Conservation (phyloP, 92 coral and sea anemone species). For the Palythoa caribaeorum region DNA sequence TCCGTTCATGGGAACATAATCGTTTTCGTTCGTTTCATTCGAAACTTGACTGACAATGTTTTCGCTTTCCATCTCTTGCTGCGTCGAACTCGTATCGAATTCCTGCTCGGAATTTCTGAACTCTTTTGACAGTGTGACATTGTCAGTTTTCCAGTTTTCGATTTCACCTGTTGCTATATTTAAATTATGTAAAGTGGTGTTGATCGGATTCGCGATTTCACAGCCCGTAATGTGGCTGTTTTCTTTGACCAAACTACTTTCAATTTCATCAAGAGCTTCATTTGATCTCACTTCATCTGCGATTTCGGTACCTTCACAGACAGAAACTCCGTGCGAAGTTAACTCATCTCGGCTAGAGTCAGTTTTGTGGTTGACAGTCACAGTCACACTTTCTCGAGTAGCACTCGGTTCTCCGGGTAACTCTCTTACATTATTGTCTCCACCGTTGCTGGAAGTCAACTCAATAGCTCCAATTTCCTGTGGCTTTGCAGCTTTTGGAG, state of each 20-base stretch:
- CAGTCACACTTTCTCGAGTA: conserved; percentile 1
- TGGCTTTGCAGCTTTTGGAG: neutral
- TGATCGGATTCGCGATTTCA: conserved; percentile 31
- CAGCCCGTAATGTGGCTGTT: conserved; percentile 10
- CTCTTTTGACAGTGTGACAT: neutral
- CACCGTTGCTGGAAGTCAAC: neutral
- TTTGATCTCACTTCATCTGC: neutral
- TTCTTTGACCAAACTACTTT: neutral
- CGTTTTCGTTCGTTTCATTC: conserved; percentile 36
- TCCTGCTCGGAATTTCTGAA: neutral
- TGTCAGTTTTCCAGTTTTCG: conserved; percentile 26
- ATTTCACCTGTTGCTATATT: conserved; percentile 51
- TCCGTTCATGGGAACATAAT: conserved; percentile 39
- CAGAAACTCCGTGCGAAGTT: neutral
- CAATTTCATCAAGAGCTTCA: conserved; percentile 10
- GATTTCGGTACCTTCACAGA: neutral
- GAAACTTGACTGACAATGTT: conserved; percentile 30
- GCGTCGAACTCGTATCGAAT: conserved; percentile 30
- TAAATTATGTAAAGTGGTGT: neutral
- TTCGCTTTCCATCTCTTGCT: conserved; percentile 27
- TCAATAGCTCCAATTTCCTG: neutral
- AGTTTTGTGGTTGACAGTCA: neutral
- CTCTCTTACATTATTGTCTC: neutral
- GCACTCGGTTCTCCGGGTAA: neutral
- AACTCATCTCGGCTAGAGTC: neutral